These are phyloP conservation scores for Rhimphoctona megacephalus DNA, from an alignment of 2,888 invertebrate species.

Conservation along the genomic window DNA sequence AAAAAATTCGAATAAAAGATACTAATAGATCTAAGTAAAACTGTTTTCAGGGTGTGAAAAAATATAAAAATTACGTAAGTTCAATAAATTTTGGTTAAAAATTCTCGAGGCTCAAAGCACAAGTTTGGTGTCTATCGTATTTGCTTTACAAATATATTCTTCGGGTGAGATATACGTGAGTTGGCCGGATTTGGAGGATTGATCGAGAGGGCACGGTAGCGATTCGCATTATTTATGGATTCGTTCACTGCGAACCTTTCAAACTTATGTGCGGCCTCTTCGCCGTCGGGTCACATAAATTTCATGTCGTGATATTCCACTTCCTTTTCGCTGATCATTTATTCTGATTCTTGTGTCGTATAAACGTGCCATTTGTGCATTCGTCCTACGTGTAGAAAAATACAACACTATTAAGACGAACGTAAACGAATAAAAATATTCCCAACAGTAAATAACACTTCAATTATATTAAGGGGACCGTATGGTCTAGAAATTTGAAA, in stretches of 20 bases:
- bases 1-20: no score
- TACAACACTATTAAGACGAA: neutral
- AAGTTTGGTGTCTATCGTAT: slow-evolving; percentile 19
- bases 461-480: no score
- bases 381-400: neutral
- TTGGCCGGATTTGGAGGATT: slow-evolving; percentile 43
- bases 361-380: neutral
- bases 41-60: no score
- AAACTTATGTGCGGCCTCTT: slow-evolving; percentile 29
- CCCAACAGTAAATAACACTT: no score
- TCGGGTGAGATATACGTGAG: slow-evolving; percentile 26
- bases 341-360: slow-evolving; percentile 8
- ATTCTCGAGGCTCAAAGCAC: neutral
- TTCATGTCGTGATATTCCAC: slow-evolving; percentile 43
- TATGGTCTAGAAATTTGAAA: no score
- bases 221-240: slow-evolving; percentile 53
- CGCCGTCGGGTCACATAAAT: slow-evolving; percentile 47
- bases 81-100: neutral
- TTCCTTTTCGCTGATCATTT: slow-evolving; percentile 34
- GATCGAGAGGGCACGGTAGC: slow-evolving; percentile 38
- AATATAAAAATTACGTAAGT: neutral
- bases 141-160: slow-evolving; percentile 14
- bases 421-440: neutral
- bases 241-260: slow-evolving; percentile 41
- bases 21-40: no score